Conservation (phyloP, 1,140 invertebrate genomes). For the Drosophila leontia region DNA sequence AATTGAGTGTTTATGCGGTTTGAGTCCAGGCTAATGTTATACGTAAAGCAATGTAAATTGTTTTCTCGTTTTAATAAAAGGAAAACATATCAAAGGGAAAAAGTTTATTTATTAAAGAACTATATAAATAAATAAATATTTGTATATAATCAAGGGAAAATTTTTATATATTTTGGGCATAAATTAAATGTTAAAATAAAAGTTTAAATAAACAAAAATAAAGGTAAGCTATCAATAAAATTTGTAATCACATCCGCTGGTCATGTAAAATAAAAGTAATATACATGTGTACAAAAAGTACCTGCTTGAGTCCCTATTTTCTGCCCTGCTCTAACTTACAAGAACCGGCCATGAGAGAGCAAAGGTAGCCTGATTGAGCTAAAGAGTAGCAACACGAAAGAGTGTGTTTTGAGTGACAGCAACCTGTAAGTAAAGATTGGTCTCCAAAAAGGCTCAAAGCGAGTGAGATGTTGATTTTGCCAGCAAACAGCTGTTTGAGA, state of each 20-base stretch:
- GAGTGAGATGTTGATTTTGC: not conserved
- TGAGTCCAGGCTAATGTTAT: too few relatives aligned
- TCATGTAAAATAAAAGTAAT: not conserved
- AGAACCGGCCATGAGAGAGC: not conserved
- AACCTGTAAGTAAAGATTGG: slow-evolving; percentile 55
- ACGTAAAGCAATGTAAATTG: too few relatives aligned
- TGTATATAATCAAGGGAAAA: too few relatives aligned
- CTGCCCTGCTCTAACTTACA: not conserved
- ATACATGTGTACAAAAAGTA: not conserved
- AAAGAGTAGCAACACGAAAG: slow-evolving; percentile 5
- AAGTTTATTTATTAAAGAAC: too few relatives aligned
- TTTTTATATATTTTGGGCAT: too few relatives aligned
- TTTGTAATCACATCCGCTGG: too few relatives aligned
- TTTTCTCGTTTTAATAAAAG: too few relatives aligned
- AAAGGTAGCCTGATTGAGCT: slow-evolving; percentile 9
- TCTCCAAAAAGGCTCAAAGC: not conserved
- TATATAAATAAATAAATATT: too few relatives aligned
- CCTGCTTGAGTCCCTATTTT: not conserved
- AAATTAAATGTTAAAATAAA: not conserved
- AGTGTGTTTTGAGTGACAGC: slow-evolving; percentile 25
- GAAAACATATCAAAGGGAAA: too few relatives aligned
- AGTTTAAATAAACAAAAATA: too few relatives aligned
- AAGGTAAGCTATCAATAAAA: not conserved
- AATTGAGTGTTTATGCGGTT: too few relatives aligned
- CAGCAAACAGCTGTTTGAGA: slow-evolving; percentile 47